Evolutionary conservation across 2,888 invertebrate species (phyloP).

Genomic region (Linnaemya vulpina): DNA sequence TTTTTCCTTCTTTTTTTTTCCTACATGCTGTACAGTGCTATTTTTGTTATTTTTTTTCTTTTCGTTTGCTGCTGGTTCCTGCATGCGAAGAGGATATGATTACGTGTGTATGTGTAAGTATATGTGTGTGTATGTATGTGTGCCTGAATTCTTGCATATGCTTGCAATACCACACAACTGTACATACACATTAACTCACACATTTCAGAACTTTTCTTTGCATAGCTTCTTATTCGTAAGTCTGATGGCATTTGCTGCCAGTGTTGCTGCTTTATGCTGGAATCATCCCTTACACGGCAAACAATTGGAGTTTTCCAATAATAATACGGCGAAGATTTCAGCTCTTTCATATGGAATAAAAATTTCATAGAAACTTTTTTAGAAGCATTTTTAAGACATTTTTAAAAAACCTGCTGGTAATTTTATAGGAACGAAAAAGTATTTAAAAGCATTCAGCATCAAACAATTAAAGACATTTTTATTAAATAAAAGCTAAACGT

Average conservation of each 20-base stretch:
- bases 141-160: not conserved
- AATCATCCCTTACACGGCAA: too few species aligned
- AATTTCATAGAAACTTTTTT: too few species aligned
- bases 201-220: slow-evolving; percentile 2
- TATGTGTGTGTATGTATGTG: not conserved
- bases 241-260: not conserved
- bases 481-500: too few species aligned
- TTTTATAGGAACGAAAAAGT: too few species aligned
- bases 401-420: too few species aligned
- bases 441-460: too few species aligned
- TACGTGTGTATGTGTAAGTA: not conserved
- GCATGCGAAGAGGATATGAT: not conserved
- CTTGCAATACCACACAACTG: not conserved
- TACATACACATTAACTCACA: not conserved
- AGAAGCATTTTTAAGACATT: too few species aligned
- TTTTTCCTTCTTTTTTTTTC: slow-evolving; percentile 1
- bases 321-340: too few species aligned
- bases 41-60: not conserved
- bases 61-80: too few species aligned
- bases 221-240: not conserved
- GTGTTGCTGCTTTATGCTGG: not conserved
- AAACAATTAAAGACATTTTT: too few species aligned
- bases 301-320: too few species aligned
- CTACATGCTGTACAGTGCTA: not conserved
- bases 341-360: too few species aligned